Conservation (phyloP, 2,888 invertebrate genomes). For the Drepana falcataria region DNA sequence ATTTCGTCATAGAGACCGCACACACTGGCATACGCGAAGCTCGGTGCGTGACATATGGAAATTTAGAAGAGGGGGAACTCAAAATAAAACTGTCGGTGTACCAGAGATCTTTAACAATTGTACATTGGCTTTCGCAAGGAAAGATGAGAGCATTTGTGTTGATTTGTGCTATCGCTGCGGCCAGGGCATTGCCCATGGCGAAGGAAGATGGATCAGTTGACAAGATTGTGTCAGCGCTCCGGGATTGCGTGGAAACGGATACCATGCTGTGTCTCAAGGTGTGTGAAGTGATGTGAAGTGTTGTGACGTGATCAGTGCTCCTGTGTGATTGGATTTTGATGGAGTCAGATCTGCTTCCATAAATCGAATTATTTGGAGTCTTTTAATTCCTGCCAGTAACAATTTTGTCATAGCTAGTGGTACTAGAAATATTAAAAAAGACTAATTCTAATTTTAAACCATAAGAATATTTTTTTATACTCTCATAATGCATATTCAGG, state of each 20-base stretch:
- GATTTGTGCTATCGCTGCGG: constrained; percentile 49
- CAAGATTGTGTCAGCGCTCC: constrained; percentile 67
- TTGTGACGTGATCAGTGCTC: constrained; percentile 25
- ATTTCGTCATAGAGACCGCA: constrained; percentile 42
- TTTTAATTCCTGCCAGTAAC: constrained; percentile 12
- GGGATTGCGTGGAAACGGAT: constrained; percentile 84
- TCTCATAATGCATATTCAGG: too few relatives aligned
- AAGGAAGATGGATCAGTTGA: constrained; percentile 62
- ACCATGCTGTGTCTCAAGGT: constrained; percentile 87
- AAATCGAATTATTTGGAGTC: constrained; percentile 1
- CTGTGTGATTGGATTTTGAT: constrained; percentile 23
- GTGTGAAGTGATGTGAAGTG: constrained; percentile 68
- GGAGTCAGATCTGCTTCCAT: constrained; percentile 3
- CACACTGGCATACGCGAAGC: constrained; percentile 27
- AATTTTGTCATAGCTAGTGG: not conserved
- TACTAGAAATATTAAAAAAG: not conserved
- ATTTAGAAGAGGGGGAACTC: constrained; percentile 50
- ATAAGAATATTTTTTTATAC: too few relatives aligned
- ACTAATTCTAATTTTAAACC: not conserved
- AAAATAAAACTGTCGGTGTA: constrained; percentile 66
- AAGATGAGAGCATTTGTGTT: constrained; percentile 65
- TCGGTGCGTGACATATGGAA: constrained; percentile 62
- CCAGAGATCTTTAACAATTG: constrained; percentile 64
- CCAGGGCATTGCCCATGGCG: constrained; percentile 55
- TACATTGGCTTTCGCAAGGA: constrained; percentile 41